Percentiles rank a stretch among this genome's conserved stretches.
Evolutionary conservation across 2,888 invertebrate species (phyloP).

Genomic region (Drymonia ruficornis): DNA sequence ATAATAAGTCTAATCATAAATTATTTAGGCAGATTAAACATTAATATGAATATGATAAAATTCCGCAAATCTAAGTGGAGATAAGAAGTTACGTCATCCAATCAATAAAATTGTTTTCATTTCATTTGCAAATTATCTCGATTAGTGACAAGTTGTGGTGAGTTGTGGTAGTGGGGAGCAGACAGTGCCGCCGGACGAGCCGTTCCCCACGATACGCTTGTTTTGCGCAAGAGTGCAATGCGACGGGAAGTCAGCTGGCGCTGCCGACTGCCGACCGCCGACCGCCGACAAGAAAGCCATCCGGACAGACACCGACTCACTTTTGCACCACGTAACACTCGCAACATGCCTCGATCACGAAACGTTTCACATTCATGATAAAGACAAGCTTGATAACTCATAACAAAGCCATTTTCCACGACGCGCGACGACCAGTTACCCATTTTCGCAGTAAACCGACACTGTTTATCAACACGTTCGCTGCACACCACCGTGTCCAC

Average conservation of each 20-base stretch:
- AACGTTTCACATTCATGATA: conserved; percentile 52
- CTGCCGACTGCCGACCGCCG: conserved; percentile 31
- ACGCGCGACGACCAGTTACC: conserved; percentile 46
- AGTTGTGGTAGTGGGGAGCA: conserved; percentile 35
- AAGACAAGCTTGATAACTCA: conserved; percentile 56
- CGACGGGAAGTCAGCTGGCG: conserved; percentile 68
- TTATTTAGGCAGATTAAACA: background rate
- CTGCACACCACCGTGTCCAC: conserved; percentile 49
- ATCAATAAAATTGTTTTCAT: conserved; percentile 30
- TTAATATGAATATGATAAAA: background rate
- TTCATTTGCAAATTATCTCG: conserved; percentile 19
- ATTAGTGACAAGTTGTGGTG: conserved; percentile 25
- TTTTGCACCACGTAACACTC: conserved; percentile 33
- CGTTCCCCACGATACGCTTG: conserved; percentile 42
- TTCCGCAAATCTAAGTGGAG: background rate
- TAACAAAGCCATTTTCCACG: conserved; percentile 58
- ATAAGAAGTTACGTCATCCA: background rate
- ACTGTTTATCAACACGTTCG: conserved; percentile 79
- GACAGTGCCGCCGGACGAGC: conserved; percentile 27
- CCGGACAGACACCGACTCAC: conserved; percentile 24
- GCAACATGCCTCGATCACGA: conserved; percentile 48
- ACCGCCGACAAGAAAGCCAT: conserved; percentile 18
- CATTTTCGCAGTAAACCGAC: conserved; percentile 67
- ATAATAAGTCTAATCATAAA: background rate
- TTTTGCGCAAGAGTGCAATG: conserved; percentile 61